A percentile compares a stretch with the other conserved stretches of the same genome.
phyloP scores from a whole-genome alignment of 2,888 invertebrate genomes.

The Ochropleura plecta region DNA sequence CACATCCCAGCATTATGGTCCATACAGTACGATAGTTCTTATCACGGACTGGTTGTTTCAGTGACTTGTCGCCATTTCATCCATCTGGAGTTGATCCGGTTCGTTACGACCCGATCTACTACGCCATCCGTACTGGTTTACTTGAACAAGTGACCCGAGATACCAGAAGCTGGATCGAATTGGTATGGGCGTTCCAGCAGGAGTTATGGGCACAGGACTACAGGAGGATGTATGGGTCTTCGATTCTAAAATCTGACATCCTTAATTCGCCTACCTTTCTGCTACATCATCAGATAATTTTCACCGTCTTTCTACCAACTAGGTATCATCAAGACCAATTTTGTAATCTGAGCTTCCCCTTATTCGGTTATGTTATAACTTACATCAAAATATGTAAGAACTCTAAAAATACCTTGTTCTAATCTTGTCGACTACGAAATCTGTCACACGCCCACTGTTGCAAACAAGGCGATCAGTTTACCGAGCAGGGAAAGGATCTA shows the following conservation, averaged over 20 bases:
- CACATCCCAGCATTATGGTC: too few relatives aligned
- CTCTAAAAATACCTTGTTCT: slow-evolving; percentile 10
- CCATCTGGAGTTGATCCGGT: too few relatives aligned
- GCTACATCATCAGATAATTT: neutral
- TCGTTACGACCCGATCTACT: too few relatives aligned
- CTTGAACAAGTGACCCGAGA: too few relatives aligned
- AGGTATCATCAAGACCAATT: neutral
- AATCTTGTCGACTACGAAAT: slow-evolving; percentile 49
- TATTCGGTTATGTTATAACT: neutral
- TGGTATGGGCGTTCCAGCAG: too few relatives aligned
- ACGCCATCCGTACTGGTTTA: too few relatives aligned
- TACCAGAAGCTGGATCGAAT: too few relatives aligned
- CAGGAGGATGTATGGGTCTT: too few relatives aligned
- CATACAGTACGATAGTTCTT: too few relatives aligned
- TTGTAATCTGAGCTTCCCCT: neutral
- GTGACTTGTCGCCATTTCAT: too few relatives aligned
- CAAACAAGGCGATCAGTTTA: slow-evolving; percentile 74
- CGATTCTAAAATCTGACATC: neutral
- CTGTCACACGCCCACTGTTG: slow-evolving; percentile 69
- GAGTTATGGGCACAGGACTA: too few relatives aligned
- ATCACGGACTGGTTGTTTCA: too few relatives aligned
- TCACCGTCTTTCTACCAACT: neutral
- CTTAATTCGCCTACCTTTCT: neutral
- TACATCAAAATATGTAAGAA: neutral
- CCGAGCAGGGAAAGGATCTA: slow-evolving; percentile 73